Base-by-base conservation (phyloP, 1,140 invertebrate species). In the Euschistus heros region DNA sequence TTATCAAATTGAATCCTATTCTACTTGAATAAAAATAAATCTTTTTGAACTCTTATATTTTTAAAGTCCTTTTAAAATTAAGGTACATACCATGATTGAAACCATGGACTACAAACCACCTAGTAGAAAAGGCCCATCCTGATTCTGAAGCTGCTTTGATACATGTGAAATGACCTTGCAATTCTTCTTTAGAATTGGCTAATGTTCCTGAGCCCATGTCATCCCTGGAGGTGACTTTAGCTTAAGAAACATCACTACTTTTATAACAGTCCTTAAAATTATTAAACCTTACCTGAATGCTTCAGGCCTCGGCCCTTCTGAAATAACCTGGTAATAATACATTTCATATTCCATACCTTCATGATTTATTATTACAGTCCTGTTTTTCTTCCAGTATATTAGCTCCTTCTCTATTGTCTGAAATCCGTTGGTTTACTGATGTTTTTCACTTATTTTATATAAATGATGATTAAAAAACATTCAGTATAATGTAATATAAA, bases 91-190 rank as follows among this genome's bases (percentile, higher is more conserved):
- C 84, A 86, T 72, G 24, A 75, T 86, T 87, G 26, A 84, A 86
- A 24, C 83, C 85, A 64, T 88, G 82, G 8, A 78, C 74, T 63
- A 88, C 84, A 72, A 92, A 94, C 94, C 94, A 97, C 57, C 93
- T 79, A 4, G 88, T 90, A 14, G 90, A 93, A 76, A 95, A 97
- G 74, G 96, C 93, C 92, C 92, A 96, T 2, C 93, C 94, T 0
- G 90, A 92, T 74, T 97, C 93, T 0, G 91, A 91, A 0, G 88
- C 92, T 0, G 92, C 85, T 72, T 93, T 92, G 2, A 84, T 64
- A 67, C 81, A 73, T 5, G 75, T 72, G 66, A 80, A 83, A 5
- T 80, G 65, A 26, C 75, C 37, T 2, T 57, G 54, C 4, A 57
- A 15, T 26, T 57, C 54, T 15, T 15, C 24, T 14, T 18, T 26